Conservation (phyloP, 2,888 invertebrate genomes). For the Tridacna crocea region DNA sequence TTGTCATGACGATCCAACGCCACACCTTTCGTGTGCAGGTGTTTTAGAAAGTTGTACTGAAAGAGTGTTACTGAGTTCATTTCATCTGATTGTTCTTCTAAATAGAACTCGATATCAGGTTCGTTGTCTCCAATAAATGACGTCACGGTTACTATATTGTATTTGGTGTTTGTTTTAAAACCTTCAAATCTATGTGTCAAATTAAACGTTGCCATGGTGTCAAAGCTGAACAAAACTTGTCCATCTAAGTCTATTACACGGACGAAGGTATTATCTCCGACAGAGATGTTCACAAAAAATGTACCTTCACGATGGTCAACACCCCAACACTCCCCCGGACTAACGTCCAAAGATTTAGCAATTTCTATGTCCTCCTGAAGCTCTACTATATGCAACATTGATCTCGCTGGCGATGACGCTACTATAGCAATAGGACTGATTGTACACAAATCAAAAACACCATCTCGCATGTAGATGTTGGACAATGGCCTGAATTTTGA, state of each 20-base stretch:
- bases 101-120: conserved; percentile 20
- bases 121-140: conserved; percentile 40
- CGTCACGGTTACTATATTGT: conserved; percentile 36
- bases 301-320: conserved; percentile 36
- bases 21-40: conserved; percentile 49
- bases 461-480: conserved; percentile 27
- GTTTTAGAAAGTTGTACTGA: conserved; percentile 51
- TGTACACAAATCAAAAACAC: conserved; percentile 39
- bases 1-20: conserved; percentile 37
- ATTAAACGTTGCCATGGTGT: conserved; percentile 27
- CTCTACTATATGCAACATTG: conserved; percentile 43
- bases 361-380: conserved; percentile 25
- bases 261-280: conserved; percentile 26
- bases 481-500: conserved; percentile 33
- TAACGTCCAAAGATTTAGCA: conserved; percentile 35
- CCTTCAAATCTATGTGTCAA: neutral
- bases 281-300: conserved; percentile 43
- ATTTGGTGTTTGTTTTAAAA: neutral
- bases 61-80: conserved; percentile 5
- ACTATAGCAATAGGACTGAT: conserved; percentile 35
- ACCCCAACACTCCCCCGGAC: conserved; percentile 50
- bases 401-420: conserved; percentile 36
- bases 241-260: conserved; percentile 48
- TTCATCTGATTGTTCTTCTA: conserved; percentile 12
- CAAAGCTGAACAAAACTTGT: conserved; percentile 34